These are phyloP conservation scores for Drosophila birchii DNA, from an alignment of 2,888 invertebrate species.

Conservation along the genomic window DNA sequence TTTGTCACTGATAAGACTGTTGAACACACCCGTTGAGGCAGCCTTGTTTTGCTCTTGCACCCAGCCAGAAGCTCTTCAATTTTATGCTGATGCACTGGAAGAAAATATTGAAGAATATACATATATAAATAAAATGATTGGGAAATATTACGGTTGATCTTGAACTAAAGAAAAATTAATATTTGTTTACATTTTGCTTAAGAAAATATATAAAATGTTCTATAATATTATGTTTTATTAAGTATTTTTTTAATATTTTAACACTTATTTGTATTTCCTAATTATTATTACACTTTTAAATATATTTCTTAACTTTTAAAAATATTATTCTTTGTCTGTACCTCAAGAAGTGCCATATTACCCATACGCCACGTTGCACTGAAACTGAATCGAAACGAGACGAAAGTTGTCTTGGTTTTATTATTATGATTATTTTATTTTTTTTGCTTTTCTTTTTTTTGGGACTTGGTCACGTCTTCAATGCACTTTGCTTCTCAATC, in stretches of 20 bases:
- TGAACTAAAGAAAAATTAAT: not conserved
- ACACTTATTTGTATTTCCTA: not conserved
- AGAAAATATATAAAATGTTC: not conserved
- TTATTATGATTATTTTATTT: slow-evolving; percentile 10
- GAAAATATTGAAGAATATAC: not conserved
- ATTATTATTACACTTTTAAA: not conserved
- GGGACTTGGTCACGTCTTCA: slow-evolving; percentile 73
- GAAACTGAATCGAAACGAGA: slow-evolving; percentile 41
- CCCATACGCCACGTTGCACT: slow-evolving; percentile 65
- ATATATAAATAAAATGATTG: not conserved
- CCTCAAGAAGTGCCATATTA: slow-evolving; percentile 51
- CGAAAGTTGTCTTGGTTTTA: slow-evolving; percentile 47
- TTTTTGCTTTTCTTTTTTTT: slow-evolving; percentile 21
- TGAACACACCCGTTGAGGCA: slow-evolving; percentile 11
- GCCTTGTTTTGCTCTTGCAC: slow-evolving; percentile 7
- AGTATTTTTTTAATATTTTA: not conserved
- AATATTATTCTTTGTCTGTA: not conserved
- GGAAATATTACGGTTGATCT: fast-evolving
- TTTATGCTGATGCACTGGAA: slow-evolving; percentile 16
- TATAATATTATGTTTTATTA: not conserved
- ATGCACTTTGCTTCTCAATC: slow-evolving; percentile 56
- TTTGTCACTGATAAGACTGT: slow-evolving; percentile 72
- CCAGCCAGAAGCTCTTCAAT: slow-evolving; percentile 29
- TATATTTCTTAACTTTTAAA: not conserved
- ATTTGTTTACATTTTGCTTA: not conserved